Conservation (phyloP, 2,797 vertebrate species). For the Glyptemys insculpta region DNA sequence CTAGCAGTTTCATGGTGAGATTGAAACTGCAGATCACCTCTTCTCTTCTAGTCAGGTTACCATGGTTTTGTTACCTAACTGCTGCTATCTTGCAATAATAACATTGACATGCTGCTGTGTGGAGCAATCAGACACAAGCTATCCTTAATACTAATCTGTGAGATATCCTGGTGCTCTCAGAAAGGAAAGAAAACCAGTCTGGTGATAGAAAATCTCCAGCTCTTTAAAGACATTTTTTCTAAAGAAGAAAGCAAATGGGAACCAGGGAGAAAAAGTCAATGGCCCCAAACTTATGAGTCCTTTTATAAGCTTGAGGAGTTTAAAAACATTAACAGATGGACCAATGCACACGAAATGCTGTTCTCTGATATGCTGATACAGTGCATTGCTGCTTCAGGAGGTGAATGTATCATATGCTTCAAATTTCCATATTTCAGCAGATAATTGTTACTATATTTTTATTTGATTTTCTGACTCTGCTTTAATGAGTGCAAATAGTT, state of each 20-base stretch:
- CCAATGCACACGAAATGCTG: background rate
- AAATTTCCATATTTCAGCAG: background rate
- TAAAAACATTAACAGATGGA: background rate
- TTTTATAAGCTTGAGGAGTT: background rate
- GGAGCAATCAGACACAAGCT: background rate
- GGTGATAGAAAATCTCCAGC: background rate
- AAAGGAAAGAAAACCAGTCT: background rate
- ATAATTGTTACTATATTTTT: background rate
- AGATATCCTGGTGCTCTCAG: background rate
- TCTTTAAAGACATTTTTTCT: background rate
- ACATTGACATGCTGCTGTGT: background rate
- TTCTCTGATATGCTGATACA: rapidly evolving
- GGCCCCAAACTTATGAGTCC: background rate
- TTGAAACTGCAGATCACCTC: background rate
- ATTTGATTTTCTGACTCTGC: background rate
- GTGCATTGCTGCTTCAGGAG: rapidly evolving
- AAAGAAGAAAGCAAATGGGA: background rate
- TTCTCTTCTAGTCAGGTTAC: background rate
- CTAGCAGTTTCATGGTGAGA: background rate
- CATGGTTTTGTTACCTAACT: background rate
- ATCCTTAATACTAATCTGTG: background rate
- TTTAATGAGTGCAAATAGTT: constrained; percentile 10
- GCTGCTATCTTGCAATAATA: background rate
- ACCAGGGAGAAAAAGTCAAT: background rate
- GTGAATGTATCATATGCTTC: background rate